Evolutionary conservation across 2,888 invertebrate genomes (phyloP), one percentile per base, ranked within the genome.

Genomic region (Hypena proboscidalis): DNA sequence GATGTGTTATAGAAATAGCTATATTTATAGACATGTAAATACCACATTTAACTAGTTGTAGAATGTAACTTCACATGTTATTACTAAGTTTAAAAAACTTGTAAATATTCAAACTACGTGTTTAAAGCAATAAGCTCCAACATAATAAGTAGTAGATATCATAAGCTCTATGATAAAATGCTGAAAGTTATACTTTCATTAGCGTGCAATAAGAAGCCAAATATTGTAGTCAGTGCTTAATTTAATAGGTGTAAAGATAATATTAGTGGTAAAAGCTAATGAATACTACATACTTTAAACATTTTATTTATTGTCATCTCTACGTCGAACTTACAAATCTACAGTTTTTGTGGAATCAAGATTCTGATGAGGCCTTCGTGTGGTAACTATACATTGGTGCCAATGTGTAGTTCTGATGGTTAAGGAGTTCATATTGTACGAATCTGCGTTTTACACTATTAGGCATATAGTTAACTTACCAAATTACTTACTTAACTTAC

Each of bases 81-180:
- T 25, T 46, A 20, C 13, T 41, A 44, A 10, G 35, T 57, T 56
- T 25, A 38, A 39, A 50, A 48, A 20, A 39, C 57, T 65, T 81
- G 77, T 68, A 74, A 67, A 67, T 63, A 59, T 17, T 31, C 41
- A 47, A 58, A 57, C 62, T 74, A 86, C 88, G 87, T 87, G 87
- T 88, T 71, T 64, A 73, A 86, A 88, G 88, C 88, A 88, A 88
- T 88, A 88, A 82, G 67, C 68, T 72, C 56, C 48, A 48, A 38
- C n/a, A 26, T 49, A 4, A 5, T 22, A 14, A 29, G 7, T 21
- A 21, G 3, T 40, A 8, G 31, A 8, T 25, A 13, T 26, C 22
- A 21, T 33, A 32, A 17, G 31, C 38, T 27, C 7, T 3, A 22
- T 22, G 33, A 21, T 19, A 14, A 32, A 22, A 26, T 29, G 10